Evolutionary conservation across 2,888 invertebrate species (phyloP).

Genomic region (Sussaba pulchella): DNA sequence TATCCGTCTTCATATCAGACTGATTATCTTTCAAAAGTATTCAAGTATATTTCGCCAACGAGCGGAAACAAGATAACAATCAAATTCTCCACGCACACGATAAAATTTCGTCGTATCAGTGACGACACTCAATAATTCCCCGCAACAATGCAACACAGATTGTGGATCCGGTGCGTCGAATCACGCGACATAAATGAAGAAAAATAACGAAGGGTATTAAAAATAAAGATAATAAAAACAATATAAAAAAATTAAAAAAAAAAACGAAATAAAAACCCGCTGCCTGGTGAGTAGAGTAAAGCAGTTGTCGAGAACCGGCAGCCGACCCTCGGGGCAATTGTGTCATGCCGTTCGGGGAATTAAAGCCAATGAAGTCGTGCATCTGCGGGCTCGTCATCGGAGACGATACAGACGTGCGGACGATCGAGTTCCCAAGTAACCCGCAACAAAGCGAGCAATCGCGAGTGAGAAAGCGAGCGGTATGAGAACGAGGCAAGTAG

Average conservation of each 20-base stretch:
- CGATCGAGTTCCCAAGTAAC: conserved; percentile 28
- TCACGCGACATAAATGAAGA: conserved; percentile 55
- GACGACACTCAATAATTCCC: neutral
- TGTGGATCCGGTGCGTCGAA: conserved; percentile 60
- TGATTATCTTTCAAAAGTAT: too few relatives aligned
- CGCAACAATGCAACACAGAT: conserved; percentile 56
- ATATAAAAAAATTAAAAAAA: conserved; percentile 26
- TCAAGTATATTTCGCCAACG: neutral
- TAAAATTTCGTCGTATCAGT: neutral
- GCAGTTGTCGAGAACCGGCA: conserved; percentile 32
- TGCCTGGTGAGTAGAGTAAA: conserved; percentile 26
- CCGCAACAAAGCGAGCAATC: conserved; percentile 3
- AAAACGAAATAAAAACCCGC: conserved; percentile 24
- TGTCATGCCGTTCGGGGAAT: conserved; percentile 65
- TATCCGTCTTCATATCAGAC: too few relatives aligned
- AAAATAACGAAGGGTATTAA: conserved; percentile 35
- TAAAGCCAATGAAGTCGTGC: conserved; percentile 69
- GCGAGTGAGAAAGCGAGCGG: conserved; percentile 20
- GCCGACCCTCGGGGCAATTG: conserved; percentile 60
- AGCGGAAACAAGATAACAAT: neutral
- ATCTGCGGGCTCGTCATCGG: conserved; percentile 66
- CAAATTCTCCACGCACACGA: neutral
- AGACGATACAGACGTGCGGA: conserved; percentile 43
- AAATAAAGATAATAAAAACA: conserved; percentile 41
- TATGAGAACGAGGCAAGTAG: conserved; percentile 31